phyloP scores from a whole-genome alignment of 2,888 invertebrate genomes.

The Tolmerus cingulatus region DNA sequence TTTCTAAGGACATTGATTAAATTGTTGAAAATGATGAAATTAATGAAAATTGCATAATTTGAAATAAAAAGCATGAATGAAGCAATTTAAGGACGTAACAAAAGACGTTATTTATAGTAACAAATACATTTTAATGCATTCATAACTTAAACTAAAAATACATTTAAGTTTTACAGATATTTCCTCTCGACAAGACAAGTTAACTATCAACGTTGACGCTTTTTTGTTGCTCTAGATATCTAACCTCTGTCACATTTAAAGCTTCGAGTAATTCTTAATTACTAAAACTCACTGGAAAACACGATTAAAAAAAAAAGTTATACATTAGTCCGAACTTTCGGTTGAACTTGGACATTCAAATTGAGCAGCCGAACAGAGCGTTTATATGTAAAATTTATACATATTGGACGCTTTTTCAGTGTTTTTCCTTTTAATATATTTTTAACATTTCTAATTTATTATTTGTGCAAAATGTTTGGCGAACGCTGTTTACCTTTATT shows the following conservation, averaged over 20 bases:
- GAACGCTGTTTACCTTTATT: neutral
- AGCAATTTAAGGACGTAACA: neutral
- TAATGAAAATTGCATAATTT: too few relatives aligned
- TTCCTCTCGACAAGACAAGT: neutral
- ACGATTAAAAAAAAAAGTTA: neutral
- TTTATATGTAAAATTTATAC: neutral
- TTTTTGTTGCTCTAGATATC: neutral
- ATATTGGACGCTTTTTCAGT: neutral
- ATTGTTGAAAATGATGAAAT: too few relatives aligned
- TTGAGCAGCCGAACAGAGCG: neutral
- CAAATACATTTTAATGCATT: slow-evolving; percentile 18
- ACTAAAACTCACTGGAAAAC: neutral
- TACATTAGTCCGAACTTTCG: neutral
- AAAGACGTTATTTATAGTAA: neutral
- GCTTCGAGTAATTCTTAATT: slow-evolving; percentile 16
- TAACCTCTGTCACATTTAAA: slow-evolving; percentile 24
- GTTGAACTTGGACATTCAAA: neutral
- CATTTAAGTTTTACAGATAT: slow-evolving; percentile 17
- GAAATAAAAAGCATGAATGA: neutral
- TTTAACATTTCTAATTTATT: neutral
- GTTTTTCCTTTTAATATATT: neutral
- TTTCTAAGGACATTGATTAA: too few relatives aligned
- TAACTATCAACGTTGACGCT: slow-evolving; percentile 17
- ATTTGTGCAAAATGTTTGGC: neutral
- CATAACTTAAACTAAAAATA: slow-evolving; percentile 2